Evolutionary conservation across 2,113 vertebrate genomes (phyloP).

Genomic region (Pandion haliaetus): DNA sequence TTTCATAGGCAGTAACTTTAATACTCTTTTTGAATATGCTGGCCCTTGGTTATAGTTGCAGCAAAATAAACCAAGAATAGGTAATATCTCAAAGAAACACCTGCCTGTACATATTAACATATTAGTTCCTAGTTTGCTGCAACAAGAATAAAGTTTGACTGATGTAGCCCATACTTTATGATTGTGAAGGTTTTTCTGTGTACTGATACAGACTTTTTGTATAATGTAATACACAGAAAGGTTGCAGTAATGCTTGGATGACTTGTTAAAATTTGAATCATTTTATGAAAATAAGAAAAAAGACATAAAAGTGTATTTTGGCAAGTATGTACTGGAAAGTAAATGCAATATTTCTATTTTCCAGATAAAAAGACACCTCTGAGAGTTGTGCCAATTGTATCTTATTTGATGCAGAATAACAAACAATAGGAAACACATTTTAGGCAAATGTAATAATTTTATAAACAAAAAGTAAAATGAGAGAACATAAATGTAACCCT

Average conservation of each 20-base stretch:
- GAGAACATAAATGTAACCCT: background rate
- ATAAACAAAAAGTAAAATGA: background rate
- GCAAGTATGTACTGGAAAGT: background rate
- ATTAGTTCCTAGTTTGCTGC: background rate
- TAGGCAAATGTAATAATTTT: background rate
- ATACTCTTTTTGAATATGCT: background rate
- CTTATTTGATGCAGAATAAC: background rate
- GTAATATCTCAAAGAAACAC: background rate
- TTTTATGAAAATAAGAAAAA: background rate
- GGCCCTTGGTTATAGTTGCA: background rate
- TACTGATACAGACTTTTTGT: background rate
- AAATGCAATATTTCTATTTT: background rate
- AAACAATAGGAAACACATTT: background rate
- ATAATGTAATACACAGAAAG: background rate
- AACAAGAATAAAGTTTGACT: background rate
- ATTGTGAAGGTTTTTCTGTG: background rate
- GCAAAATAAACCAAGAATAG: background rate
- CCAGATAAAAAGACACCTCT: background rate
- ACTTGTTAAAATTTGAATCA: background rate
- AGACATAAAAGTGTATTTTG: background rate
- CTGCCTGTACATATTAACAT: background rate
- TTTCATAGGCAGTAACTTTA: background rate
- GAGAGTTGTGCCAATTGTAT: background rate
- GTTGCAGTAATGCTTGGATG: background rate
- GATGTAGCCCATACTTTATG: background rate